These are phyloP conservation scores for Cryptophagus acutangulus DNA, from an alignment of 2,888 invertebrate species.

Conservation along the genomic window DNA sequence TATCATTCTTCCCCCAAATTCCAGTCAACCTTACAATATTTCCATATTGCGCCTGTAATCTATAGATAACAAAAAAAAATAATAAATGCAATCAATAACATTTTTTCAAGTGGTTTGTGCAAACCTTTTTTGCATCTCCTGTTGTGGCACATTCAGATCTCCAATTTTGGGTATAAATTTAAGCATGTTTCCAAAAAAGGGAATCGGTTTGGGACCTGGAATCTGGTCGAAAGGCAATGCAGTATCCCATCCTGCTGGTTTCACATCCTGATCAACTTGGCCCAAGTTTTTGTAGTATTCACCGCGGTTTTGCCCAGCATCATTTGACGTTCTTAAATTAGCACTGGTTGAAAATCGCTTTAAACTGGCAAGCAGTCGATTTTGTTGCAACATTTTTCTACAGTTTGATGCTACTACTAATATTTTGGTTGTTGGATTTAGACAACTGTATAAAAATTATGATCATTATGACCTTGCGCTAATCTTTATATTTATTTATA, in stretches of 20 bases:
- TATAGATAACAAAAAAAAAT: not conserved
- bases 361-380: no score
- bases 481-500: no score
- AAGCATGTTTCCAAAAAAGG: slow-evolving; percentile 30
- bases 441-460: no score
- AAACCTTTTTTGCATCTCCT: not conserved
- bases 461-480: no score
- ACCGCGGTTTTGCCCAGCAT: no score
- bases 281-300: not conserved
- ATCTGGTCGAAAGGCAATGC: slow-evolving; percentile 25
- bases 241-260: slow-evolving; percentile 25
- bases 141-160: slow-evolving; percentile 19
- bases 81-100: not conserved
- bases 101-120: no score
- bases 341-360: no score
- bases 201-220: slow-evolving; percentile 31
- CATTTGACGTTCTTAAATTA: no score
- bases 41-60: slow-evolving; percentile 40
- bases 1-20: slow-evolving; percentile 25
- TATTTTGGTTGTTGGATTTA: no score
- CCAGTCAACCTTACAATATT: slow-evolving; percentile 48
- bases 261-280: slow-evolving; percentile 6
- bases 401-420: no score
- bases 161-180: slow-evolving; percentile 28
- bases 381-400: no score